phyloP scores from a whole-genome alignment of 35 echinoderm and acorn worm species.

The Apostichopus parvimensis region DNA sequence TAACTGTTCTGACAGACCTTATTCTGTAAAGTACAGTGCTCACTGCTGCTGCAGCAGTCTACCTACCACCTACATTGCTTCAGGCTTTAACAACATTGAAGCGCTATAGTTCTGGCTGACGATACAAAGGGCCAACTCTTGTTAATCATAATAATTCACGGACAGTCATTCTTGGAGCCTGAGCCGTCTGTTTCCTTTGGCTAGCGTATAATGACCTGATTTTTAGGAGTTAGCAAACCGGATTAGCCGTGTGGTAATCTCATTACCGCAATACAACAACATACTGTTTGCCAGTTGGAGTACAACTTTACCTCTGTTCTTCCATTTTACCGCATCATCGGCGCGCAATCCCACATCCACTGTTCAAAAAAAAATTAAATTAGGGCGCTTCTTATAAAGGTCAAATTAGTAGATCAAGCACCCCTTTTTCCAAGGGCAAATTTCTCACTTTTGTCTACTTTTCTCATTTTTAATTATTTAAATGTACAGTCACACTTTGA shows the following conservation, averaged over 20 bases:
- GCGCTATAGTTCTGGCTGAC: not conserved
- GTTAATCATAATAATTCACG: not conserved
- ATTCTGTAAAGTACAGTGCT: not conserved
- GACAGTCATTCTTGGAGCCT: not conserved
- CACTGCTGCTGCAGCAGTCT: not conserved
- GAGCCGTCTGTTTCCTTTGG: constrained; percentile 16
- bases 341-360: not conserved
- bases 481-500: not conserved
- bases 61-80: not conserved
- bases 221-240: constrained; percentile 17
- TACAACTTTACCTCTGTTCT: not conserved
- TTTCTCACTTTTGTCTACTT: not conserved
- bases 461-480: not conserved
- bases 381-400: constrained; percentile 25
- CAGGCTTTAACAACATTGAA: not conserved
- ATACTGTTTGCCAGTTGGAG: constrained; percentile 24
- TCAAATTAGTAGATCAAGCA: not conserved
- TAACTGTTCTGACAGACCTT: no score
- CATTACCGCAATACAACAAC: not conserved
- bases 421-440: not conserved
- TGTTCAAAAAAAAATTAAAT: constrained; percentile 36
- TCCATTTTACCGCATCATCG: not conserved
- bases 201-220: constrained; percentile 33
- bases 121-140: not conserved
- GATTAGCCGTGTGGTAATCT: constrained; percentile 37